Percentiles rank a stretch among this genome's conserved stretches.
Conservation (phyloP, 2,797 vertebrate genomes). For the Pantherophis vulpinus region DNA sequence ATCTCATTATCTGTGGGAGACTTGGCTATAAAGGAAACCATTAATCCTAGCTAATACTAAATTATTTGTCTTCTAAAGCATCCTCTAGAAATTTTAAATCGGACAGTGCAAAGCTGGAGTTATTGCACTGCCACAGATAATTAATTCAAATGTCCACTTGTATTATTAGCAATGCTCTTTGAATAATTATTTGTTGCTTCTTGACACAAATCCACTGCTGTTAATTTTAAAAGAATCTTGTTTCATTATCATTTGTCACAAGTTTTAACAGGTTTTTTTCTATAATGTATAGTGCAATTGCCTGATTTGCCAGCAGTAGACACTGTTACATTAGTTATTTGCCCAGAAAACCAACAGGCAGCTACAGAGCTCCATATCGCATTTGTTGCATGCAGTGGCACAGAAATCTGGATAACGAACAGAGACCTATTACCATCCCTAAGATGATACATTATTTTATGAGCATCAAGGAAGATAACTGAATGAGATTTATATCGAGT, state of each 20-base stretch:
- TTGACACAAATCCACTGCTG: constrained; percentile 14
- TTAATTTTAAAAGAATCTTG: constrained; percentile 1
- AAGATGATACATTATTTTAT: not conserved
- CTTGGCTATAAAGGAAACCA: not conserved
- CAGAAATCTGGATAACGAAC: not conserved
- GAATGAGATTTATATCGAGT: not conserved
- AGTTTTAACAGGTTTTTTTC: not conserved
- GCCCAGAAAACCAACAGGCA: constrained; percentile 18
- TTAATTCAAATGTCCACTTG: not conserved
- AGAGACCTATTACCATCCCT: not conserved
- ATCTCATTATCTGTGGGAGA: not conserved
- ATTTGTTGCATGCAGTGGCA: constrained; percentile 13
- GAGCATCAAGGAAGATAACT: not conserved
- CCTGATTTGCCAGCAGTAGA: constrained; percentile 76
- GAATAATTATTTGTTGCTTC: not conserved
- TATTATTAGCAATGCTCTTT: constrained; percentile 16
- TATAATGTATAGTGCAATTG: constrained; percentile 66
- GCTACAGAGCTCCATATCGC: constrained; percentile 23
- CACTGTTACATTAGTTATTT: constrained; percentile 77
- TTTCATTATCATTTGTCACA: not conserved
- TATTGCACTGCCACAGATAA: not conserved
- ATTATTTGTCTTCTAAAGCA: constrained; percentile 19
- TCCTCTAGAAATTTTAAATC: not conserved
- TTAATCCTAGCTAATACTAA: not conserved
- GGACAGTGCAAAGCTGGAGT: not conserved